These are phyloP conservation scores for Bombylius major DNA, from an alignment of 2,888 invertebrate species.

Conservation along the genomic window DNA sequence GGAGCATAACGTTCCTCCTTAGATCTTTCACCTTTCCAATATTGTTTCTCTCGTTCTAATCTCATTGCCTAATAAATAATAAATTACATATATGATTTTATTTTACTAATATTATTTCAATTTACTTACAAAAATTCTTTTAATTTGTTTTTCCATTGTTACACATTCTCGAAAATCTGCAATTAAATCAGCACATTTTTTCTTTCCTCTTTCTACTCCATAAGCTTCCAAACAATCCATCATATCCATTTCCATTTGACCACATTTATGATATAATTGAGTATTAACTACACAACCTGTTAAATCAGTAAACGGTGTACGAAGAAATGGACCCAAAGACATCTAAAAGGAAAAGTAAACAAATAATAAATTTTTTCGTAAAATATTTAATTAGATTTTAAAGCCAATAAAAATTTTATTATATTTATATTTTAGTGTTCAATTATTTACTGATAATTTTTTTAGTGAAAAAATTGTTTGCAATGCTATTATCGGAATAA, in stretches of 20 bases:
- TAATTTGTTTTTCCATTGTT: slow-evolving; percentile 43
- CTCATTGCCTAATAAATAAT: slow-evolving; percentile 41
- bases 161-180: slow-evolving; percentile 62
- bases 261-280: slow-evolving; percentile 52
- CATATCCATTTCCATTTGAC: slow-evolving; percentile 52
- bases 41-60: slow-evolving; percentile 48
- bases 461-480: too few species aligned
- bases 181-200: slow-evolving; percentile 49
- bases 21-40: slow-evolving; percentile 42
- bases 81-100: not conserved
- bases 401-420: too few species aligned
- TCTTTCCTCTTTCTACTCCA: slow-evolving; percentile 49
- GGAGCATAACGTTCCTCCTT: slow-evolving; percentile 42
- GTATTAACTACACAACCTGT: slow-evolving; percentile 51
- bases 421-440: too few species aligned
- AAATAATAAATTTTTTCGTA: too few species aligned
- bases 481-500: too few species aligned
- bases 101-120: not conserved
- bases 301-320: slow-evolving; percentile 59
- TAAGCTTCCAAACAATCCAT: slow-evolving; percentile 74
- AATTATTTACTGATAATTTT: too few species aligned
- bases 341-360: slow-evolving; percentile 26
- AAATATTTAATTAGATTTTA: too few species aligned
- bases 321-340: slow-evolving; percentile 52
- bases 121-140: slow-evolving; percentile 37